A percentile compares a stretch with the other conserved stretches of the same genome.
Evolutionary conservation across 2,113 vertebrate genomes (phyloP).

Genomic region (Panthera tigris): DNA sequence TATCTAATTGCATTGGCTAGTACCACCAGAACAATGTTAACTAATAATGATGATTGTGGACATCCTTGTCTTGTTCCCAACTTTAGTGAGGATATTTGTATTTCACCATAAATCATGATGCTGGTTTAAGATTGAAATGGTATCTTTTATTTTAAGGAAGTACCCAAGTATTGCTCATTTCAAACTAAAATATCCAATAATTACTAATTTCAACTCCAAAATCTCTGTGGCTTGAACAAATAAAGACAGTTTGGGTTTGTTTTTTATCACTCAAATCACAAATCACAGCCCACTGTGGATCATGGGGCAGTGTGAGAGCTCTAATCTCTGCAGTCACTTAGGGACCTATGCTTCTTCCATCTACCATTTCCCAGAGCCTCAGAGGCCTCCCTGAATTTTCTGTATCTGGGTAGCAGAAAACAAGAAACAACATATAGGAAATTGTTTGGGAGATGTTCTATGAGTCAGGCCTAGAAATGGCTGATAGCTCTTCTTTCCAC

Average conservation of each 20-base stretch:
- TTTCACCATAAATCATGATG: background rate
- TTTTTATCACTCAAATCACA: background rate
- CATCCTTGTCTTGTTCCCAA: background rate
- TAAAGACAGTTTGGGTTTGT: background rate
- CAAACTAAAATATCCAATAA: background rate
- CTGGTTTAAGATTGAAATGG: background rate
- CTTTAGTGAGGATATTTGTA: background rate
- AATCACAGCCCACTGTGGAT: background rate
- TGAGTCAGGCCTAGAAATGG: background rate
- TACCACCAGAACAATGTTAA: too few species aligned
- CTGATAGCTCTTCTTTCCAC: background rate
- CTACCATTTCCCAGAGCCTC: background rate
- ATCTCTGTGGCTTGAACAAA: background rate
- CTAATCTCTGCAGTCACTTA: background rate
- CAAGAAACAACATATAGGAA: background rate
- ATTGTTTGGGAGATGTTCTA: background rate
- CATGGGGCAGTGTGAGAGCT: background rate
- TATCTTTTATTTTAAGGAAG: conserved; percentile 18
- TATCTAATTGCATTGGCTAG: background rate
- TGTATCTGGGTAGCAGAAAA: background rate
- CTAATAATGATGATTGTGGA: background rate
- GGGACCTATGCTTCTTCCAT: background rate
- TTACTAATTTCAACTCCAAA: background rate
- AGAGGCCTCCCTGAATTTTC: background rate
- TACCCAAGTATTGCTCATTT: background rate